A percentile compares a stretch with the other conserved stretches of the same genome.
phyloP scores from a whole-genome alignment of 2,797 vertebrate species.

The Huso huso region DNA sequence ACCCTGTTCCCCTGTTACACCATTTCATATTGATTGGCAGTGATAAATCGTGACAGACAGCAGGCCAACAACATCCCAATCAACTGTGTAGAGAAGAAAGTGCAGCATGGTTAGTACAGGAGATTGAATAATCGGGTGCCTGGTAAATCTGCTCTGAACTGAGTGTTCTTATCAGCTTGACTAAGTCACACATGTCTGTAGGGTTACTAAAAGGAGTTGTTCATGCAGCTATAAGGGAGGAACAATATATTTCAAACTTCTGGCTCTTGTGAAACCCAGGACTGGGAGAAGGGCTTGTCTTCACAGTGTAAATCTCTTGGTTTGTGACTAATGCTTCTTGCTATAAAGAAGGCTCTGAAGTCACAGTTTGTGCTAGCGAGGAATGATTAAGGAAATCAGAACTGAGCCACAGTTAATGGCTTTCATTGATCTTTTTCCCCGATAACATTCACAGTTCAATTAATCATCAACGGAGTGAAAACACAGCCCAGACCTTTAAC shows the following conservation, averaged over 20 bases:
- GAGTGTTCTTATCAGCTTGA: too few relatives aligned
- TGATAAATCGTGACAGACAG: slow-evolving; percentile 86
- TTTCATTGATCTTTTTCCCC: slow-evolving; percentile 28
- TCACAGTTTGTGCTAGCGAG: slow-evolving; percentile 8
- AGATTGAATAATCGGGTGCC: too few relatives aligned
- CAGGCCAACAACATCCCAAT: slow-evolving; percentile 87
- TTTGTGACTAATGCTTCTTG: too few relatives aligned
- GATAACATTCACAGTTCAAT: slow-evolving; percentile 30
- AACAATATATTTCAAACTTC: too few relatives aligned
- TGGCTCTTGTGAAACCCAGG: too few relatives aligned
- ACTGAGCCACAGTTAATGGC: slow-evolving; percentile 18
- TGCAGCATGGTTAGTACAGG: too few relatives aligned
- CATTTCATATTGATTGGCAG: slow-evolving; percentile 95
- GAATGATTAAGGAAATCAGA: slow-evolving; percentile 22
- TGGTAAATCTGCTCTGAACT: too few relatives aligned
- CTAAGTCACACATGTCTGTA: too few relatives aligned
- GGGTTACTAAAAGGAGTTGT: too few relatives aligned
- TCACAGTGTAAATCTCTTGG: too few relatives aligned
- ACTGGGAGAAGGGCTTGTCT: too few relatives aligned
- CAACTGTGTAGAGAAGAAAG: slow-evolving; percentile 54
- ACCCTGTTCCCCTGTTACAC: slow-evolving; percentile 70
- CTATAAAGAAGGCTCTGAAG: neutral
- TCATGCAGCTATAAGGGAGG: too few relatives aligned
- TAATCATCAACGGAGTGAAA: slow-evolving; percentile 19
- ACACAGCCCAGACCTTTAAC: neutral